Base-by-base conservation (phyloP, 1,140 invertebrate species). In the Gonatopus flavifemur region DNA sequence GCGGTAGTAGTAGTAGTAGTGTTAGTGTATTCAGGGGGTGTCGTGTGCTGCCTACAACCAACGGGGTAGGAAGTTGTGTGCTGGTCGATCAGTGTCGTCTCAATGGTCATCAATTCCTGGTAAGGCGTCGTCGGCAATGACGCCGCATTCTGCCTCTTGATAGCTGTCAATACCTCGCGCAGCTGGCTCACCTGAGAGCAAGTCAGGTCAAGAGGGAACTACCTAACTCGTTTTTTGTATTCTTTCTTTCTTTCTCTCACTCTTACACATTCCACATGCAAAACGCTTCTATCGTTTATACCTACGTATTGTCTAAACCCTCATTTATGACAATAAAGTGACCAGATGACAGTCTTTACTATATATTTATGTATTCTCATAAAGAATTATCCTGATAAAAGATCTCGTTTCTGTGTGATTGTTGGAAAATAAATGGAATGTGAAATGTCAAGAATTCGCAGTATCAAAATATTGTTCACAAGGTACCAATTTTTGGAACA, bases 121-220 rank as follows among this genome's bases (percentile, higher is more conserved):
- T 69, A 71, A 67, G 70, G 58, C 57, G 67, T 67, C 58, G 65
- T 59, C 59, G 69, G 64, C 59, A 77, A 63, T 64, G 61, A 67
- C 31, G 69, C 62, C 63, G 69, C 66, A 55, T 55, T 75, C 57
- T 76, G 71, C 57, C 71, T 71, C 70, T 76, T 78, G 67, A 77
- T 69, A 57, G 76, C 73, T 66, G 69, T 69, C 69, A 77, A 68
- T 66, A 75, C 65, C 65, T 76, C 74, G 55, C 76, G 76, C 59
- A 78, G 76, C 69, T 78, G 74, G 75, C 74, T 76, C 70, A 78
- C 76, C 76, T 78, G 74, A 49, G 74, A 74, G 67, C 69, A 76
- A 76, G 65, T 76, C 64, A 69, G 56, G 70, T 76, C 69, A 72
- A 55, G 62, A 62, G 59, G 62, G 56, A 63, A 60, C 57, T 50